phyloP scores from a whole-genome alignment of 2,797 vertebrate species.

The Sebastes variabilis region DNA sequence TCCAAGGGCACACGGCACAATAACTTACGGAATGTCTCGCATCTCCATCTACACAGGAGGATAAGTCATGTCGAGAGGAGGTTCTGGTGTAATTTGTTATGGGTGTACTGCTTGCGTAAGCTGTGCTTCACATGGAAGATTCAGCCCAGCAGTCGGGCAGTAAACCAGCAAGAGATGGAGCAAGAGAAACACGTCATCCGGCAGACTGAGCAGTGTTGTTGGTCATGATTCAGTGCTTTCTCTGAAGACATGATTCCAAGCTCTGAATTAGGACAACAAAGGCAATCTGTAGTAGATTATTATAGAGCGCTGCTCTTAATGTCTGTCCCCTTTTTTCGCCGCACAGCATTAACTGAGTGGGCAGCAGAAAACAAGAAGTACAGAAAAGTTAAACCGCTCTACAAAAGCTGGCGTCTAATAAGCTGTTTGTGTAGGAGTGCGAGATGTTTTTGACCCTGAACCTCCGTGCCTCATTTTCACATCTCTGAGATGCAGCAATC shows the following conservation, averaged over 20 bases:
- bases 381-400: slow-evolving; percentile 52
- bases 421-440: slow-evolving; percentile 68
- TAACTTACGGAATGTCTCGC: slow-evolving; percentile 68
- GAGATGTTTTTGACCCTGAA: slow-evolving; percentile 65
- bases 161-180: slow-evolving; percentile 29
- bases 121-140: slow-evolving; percentile 39
- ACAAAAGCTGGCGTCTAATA: slow-evolving; percentile 65
- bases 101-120: slow-evolving; percentile 39
- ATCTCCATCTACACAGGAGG: slow-evolving; percentile 53
- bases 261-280: slow-evolving; percentile 50
- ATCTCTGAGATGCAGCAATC: slow-evolving; percentile 47
- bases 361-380: slow-evolving; percentile 61
- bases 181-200: slow-evolving; percentile 20
- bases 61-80: slow-evolving; percentile 57
- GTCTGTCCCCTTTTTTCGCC: slow-evolving; percentile 7
- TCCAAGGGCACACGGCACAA: slow-evolving; percentile 61
- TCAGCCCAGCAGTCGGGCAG: slow-evolving; percentile 25
- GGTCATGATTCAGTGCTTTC: slow-evolving; percentile 35
- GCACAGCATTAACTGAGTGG: slow-evolving; percentile 64
- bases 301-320: slow-evolving; percentile 35
- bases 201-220: slow-evolving; percentile 21
- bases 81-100: slow-evolving; percentile 57
- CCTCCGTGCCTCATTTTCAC: slow-evolving; percentile 53
- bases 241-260: slow-evolving; percentile 18
- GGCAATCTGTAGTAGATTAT: slow-evolving; percentile 30